These are phyloP conservation scores for Dynastes hyllus DNA, from an alignment of 2,888 invertebrate species.

Conservation along the genomic window DNA sequence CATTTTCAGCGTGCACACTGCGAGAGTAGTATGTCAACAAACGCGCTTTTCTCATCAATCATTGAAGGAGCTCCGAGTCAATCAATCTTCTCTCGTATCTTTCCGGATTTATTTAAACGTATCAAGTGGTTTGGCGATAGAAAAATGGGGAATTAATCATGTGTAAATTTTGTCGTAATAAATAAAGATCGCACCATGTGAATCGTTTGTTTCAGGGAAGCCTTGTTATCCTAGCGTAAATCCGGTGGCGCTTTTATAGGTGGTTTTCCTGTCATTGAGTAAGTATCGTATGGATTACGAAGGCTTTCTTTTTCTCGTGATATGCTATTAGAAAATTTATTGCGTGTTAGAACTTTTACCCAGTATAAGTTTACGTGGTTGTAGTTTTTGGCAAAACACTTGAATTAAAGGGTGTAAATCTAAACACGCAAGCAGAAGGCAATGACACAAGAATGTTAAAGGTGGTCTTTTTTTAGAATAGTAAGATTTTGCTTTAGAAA, in stretches of 20 bases:
- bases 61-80: constrained; percentile 42
- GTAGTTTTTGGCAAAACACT: background rate
- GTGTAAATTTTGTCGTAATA: constrained; percentile 44
- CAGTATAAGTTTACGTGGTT: too few species aligned
- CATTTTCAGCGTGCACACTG: constrained; percentile 39
- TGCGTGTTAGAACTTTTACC: background rate
- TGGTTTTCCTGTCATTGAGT: background rate
- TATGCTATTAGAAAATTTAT: background rate
- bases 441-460: background rate
- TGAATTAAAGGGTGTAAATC: background rate
- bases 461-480: too few species aligned
- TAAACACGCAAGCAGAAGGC: background rate
- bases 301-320: background rate
- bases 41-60: constrained; percentile 45
- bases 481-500: background rate
- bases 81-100: constrained; percentile 46
- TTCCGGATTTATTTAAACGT: constrained; percentile 45
- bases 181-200: constrained; percentile 37
- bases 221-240: background rate
- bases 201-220: constrained; percentile 13
- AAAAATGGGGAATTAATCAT: constrained; percentile 46
- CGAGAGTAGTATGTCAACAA: constrained; percentile 40
- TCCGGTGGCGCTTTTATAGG: background rate
- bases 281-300: background rate
- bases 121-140: constrained; percentile 35